Evolutionary conservation across 2,797 vertebrate genomes (phyloP), one percentile per base, ranked within the genome.

Genomic region (Neosilurus hyrtlii): DNA sequence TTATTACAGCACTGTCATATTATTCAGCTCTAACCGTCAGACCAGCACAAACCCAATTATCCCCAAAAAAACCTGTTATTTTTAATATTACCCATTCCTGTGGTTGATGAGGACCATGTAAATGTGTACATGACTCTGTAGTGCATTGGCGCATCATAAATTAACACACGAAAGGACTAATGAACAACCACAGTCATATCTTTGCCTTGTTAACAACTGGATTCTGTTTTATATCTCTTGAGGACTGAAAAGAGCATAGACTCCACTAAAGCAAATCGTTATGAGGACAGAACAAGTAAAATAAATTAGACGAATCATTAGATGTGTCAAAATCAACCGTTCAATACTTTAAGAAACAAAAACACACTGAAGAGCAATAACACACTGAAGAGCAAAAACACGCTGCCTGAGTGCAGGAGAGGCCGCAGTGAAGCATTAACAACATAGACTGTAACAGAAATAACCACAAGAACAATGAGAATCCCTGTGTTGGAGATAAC

Each of bases 261-360:
- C 51, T n/a, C 18, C 43, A 15, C 57, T 73, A 65, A 73, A 16
- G 24, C 57, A 74, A 49, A 35, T 52, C 49, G 37, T 82, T 52
- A 56, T 6, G 56, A 81, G n/a, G 56, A 16, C 68, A 9, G 43
- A n/a, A 74, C 57, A 24, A 75, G 49, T 20, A 18, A 72, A 72
- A 35, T 75, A 82, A 74, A 73, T 65, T 22, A 67, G 63, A 35
- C 20, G 12, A 70, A 43, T 15, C 66, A 70, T 59, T 26, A 70
- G 66, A 65, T 26, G 54, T 3, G 26, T 56, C 26, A 56, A 3
- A 68, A 70, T 71, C 65, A 68, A 24, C 30, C 43, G 22, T 43
- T 35, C 30, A 37, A 4, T 67, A 20, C 16, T 71, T 24, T 54
- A 54, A 26, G 70, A 56, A 56, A 56, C 15, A 30, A 56, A 56